Base-by-base conservation (phyloP, 2,888 invertebrate genomes). In the Colostygia pectinataria region DNA sequence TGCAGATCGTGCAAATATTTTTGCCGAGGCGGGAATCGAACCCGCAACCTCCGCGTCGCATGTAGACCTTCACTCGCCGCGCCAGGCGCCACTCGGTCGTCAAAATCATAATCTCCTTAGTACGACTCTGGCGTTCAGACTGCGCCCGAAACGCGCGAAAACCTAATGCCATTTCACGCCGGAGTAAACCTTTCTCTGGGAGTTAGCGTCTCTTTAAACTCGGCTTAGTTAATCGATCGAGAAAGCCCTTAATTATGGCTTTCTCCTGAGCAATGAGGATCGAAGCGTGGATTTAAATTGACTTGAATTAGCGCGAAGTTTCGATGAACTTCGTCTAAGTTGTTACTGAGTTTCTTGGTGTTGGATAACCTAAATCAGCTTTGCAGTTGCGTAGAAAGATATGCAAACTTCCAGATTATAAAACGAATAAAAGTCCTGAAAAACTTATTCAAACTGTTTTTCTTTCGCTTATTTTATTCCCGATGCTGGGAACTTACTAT, bases 161-260 rank as follows among this genome's bases (percentile, higher is more conserved):
- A 89, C 87, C 87, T 90, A 90, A 90, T 86, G 82, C 88, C 87
- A 90, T 90, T 90, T 89, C 88, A 90, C 90, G 89, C 74, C 77
- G 84, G 88, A 89, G 87, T 90, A 89, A 88, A 89, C 90, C 90
- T 86, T 89, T 91, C 90, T 83, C 78, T 70, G 59, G 72, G 81
- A 88, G 89, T 90, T 90, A 90, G 77, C 88, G 88, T 89, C 89
- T 86, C 78, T 88, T 89, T 89, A 84, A 90, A 90, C 88, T 89
- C 79, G 82, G 84, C 82, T 90, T 82, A 85, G 72, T 88, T 90
- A 90, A 91, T 91, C 90, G 89, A 88, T 89, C 74, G 88, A 75
- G 90, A 91, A 86, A 81, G 86, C 77, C 77, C 80, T 89, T 90
- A 90, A 90, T 91, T 90, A 90, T 82, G 80, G 88, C 85, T 84